Evolutionary conservation across 1,140 invertebrate genomes (phyloP).

Genomic region (Drosophila santomea): DNA sequence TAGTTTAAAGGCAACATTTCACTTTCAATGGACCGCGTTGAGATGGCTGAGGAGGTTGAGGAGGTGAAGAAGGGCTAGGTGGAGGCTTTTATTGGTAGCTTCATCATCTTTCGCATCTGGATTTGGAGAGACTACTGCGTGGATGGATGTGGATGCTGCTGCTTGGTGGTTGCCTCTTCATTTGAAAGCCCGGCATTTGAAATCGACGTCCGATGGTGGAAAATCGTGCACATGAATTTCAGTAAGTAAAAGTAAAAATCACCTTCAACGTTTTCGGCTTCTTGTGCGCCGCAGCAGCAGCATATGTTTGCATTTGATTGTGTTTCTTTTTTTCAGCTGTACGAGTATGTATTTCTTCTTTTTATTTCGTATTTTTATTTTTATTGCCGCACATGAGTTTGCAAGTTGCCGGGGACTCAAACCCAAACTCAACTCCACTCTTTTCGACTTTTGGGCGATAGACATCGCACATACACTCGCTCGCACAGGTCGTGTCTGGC

Average conservation of each 20-base stretch:
- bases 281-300: conserved; percentile 41
- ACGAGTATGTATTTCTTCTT: conserved; percentile 19
- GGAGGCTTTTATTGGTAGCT: conserved; percentile 52
- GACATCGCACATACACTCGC: conserved; percentile 64
- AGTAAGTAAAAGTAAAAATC: conserved; percentile 79
- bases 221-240: conserved; percentile 78
- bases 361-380: conserved; percentile 54
- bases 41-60: background rate
- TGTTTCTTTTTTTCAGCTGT: conserved; percentile 36
- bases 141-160: conserved; percentile 30
- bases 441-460: conserved; percentile 56
- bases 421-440: conserved; percentile 14
- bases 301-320: conserved; percentile 79
- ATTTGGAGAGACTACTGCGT: conserved; percentile 46
- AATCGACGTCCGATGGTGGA: conserved; percentile 67
- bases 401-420: conserved; percentile 45
- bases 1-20: conserved; percentile 54
- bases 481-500: conserved; percentile 63
- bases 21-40: conserved; percentile 51
- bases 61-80: conserved; percentile 29
- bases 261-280: conserved; percentile 56
- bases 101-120: conserved; percentile 61
- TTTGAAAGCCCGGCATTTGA: conserved; percentile 76
- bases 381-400: conserved; percentile 75
- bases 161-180: conserved; percentile 65